Evolutionary conservation across 64 coral and sea anemone genomes (phyloP), one percentile per base, ranked within the genome.

Genomic region (Porites lutea): DNA sequence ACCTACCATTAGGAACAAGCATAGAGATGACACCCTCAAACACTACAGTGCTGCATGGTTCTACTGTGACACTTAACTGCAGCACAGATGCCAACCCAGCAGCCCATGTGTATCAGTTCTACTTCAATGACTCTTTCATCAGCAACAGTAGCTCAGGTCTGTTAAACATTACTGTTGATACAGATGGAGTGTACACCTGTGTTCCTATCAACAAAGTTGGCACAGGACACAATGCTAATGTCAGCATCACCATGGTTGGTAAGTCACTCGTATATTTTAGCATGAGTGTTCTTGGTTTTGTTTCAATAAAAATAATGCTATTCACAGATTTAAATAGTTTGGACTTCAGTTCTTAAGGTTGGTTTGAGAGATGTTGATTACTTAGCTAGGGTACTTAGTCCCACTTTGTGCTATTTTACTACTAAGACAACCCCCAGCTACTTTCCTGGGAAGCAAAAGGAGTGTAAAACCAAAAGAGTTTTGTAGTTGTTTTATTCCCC

Each of bases 181-280:
- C 22, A 81, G 78, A 81, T 81, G 78, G 78, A 81, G 78, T 44
- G 55, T 81, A 81, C 22, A 63, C 78, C 0, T 81, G 78, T 81
- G 55, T 81, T 81, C 57, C 78, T 63, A 44, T 81, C 0, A 81
- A 81, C 78, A 60, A 2, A 62, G 20, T 62, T 2, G 78, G 58
- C 27, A 63, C 20, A 18, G 23, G 57, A 60, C 6, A 9, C 23
- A 81, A 81, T 81, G 78, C 55, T 15, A 48, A 21, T 19, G 12
- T 81, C 57, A 18, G 1, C 15, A 6, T 81, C 11, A 81, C 12
- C 43, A 37, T 12, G 5, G 78, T 81, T 81, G 78, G 78, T 81
- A 60, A 61, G 78, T 62, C 54, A 57, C 7, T 57, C 1, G 5
- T 6, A 12, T 57, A 4, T 5, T 57, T 57, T 57, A 11, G 53